phyloP scores from a whole-genome alignment of 2,113 vertebrate species.

The Thamnaconus septentrionalis region DNA sequence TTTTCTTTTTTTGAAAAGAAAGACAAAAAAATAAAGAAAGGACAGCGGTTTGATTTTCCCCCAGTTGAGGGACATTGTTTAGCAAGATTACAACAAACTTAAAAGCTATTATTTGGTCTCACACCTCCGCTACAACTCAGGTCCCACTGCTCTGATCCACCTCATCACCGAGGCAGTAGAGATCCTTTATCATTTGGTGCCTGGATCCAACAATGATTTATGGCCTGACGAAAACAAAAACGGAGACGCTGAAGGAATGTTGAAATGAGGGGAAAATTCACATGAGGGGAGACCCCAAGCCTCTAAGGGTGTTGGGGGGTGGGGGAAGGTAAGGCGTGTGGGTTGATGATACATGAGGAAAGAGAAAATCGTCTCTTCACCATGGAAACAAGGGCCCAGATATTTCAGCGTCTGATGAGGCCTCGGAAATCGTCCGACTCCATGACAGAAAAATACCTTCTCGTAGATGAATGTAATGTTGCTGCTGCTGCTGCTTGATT shows the following conservation, averaged over 20 bases:
- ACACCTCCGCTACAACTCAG: constrained; percentile 1
- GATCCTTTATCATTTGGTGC: constrained; percentile 9
- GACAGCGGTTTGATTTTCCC: no score
- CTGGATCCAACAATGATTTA: constrained; percentile 30
- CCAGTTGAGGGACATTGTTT: no score
- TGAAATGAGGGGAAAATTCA: constrained; percentile 4
- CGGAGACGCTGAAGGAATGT: constrained; percentile 1
- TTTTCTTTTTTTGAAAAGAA: no score
- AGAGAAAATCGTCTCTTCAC: constrained; percentile 17
- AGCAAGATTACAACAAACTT: no score
- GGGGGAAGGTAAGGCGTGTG: constrained; percentile 10
- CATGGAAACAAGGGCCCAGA: constrained; percentile 32
- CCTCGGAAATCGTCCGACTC: no score
- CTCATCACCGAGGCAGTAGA: not conserved
- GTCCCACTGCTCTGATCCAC: constrained; percentile 9
- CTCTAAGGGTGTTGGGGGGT: no score
- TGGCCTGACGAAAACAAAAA: constrained; percentile 33
- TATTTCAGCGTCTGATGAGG: constrained; percentile 30
- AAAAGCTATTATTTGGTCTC: not conserved
- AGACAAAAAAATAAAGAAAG: no score
- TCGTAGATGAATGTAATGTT: no score
- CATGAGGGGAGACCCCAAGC: constrained; percentile 22
- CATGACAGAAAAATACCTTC: no score
- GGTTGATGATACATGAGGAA: constrained; percentile 32
- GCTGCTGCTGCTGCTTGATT: no score